Evolutionary conservation across 2,113 vertebrate species (phyloP).

Genomic region (Vombatus ursinus): DNA sequence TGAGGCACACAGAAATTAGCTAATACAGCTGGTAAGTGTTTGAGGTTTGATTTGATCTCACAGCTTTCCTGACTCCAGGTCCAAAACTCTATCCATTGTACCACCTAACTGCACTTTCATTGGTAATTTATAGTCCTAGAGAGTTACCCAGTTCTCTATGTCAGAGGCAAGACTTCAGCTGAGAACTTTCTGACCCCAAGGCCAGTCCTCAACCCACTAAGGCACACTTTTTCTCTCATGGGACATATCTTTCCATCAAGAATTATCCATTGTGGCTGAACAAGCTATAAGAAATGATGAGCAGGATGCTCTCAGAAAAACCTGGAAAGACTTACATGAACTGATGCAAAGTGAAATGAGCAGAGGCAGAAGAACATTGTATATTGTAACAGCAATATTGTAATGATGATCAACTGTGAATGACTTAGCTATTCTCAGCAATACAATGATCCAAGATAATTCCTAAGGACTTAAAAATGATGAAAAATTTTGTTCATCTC

Average conservation of each 20-base stretch:
- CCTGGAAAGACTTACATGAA: too few species aligned
- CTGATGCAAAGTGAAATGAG: too few species aligned
- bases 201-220: background rate
- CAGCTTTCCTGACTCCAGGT: background rate
- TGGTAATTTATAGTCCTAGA: background rate
- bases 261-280: background rate
- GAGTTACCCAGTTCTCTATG: background rate
- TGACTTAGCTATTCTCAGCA: too few species aligned
- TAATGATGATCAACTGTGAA: too few species aligned
- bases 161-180: background rate
- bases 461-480: too few species aligned
- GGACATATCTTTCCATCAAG: background rate
- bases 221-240: background rate
- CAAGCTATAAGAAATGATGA: too few species aligned
- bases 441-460: too few species aligned
- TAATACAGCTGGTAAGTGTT: background rate
- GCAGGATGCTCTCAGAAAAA: too few species aligned
- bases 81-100: background rate
- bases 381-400: too few species aligned
- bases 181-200: background rate
- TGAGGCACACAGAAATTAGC: background rate
- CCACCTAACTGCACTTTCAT: background rate
- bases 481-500: too few species aligned
- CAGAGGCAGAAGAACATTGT: too few species aligned
- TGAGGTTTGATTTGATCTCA: background rate